Percentiles rank a stretch among this genome's conserved stretches.
These are phyloP conservation scores for Muntiacus reevesi DNA, from an alignment of 2,113 vertebrate genomes.

Conservation along the genomic window DNA sequence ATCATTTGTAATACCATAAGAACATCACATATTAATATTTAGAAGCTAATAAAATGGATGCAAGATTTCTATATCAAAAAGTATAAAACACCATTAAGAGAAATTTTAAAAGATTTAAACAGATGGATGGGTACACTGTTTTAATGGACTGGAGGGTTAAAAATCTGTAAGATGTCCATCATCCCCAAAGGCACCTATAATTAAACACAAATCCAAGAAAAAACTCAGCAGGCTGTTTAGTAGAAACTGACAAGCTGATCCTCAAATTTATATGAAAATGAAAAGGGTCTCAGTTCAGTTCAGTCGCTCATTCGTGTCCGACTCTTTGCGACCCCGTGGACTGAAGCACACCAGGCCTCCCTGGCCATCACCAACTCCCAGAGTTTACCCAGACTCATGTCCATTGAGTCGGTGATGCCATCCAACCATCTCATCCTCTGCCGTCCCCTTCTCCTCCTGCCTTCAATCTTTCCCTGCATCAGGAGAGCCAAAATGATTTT, in stretches of 20 bases:
- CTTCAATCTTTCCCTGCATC: neutral
- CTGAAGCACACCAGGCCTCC: neutral
- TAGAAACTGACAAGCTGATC: neutral
- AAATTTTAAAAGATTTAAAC: neutral
- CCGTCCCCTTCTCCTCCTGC: neutral
- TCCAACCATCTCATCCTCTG: neutral
- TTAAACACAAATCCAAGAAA: neutral
- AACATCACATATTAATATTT: neutral
- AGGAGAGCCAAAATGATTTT: neutral
- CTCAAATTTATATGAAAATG: neutral
- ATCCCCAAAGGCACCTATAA: neutral
- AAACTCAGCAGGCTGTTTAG: neutral
- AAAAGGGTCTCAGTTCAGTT: neutral
- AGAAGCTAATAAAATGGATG: neutral
- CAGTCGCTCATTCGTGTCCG: rapidly evolving
- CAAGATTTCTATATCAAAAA: neutral
- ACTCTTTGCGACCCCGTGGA: rapidly evolving
- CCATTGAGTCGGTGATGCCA: neutral
- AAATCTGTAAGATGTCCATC: neutral
- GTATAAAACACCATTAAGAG: neutral
- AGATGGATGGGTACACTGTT: neutral
- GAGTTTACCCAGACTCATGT: neutral
- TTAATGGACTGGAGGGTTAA: neutral
- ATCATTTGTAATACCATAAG: neutral
- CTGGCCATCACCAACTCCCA: neutral